phyloP scores from a whole-genome alignment of 2,888 invertebrate genomes.

The Caprella mutica region DNA sequence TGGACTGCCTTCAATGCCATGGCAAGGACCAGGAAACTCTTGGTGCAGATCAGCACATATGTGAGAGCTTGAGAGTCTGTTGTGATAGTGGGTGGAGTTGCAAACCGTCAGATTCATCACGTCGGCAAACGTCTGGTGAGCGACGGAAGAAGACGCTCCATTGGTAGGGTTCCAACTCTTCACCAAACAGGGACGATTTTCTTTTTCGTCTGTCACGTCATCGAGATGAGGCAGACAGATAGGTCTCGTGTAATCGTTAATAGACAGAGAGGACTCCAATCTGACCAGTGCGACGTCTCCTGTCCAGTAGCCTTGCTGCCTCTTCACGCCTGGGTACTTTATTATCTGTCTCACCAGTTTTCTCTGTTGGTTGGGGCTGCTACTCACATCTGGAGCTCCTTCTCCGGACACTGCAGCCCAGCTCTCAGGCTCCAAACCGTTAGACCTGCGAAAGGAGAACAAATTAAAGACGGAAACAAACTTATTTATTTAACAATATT shows the following conservation, averaged over 20 bases:
- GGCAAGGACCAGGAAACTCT: constrained; percentile 49
- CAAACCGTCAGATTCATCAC: constrained; percentile 47
- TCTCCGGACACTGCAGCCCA: constrained; percentile 6
- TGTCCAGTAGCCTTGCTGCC: constrained; percentile 2
- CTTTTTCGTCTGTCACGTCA: not conserved
- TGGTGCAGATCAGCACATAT: constrained; percentile 51
- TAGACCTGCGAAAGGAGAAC: not conserved
- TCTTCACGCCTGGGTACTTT: constrained; percentile 5
- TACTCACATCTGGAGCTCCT: not conserved
- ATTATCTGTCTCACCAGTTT: not conserved
- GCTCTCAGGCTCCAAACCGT: not conserved
- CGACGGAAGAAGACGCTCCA: constrained; percentile 42
- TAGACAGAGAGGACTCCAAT: constrained; percentile 45
- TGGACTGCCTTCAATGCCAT: constrained; percentile 55
- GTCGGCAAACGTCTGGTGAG: constrained; percentile 47
- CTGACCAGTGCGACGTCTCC: constrained; percentile 49
- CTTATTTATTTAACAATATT: too few relatives aligned
- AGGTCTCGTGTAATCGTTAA: constrained; percentile 48
- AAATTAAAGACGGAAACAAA: not conserved
- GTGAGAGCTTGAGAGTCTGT: constrained; percentile 47
- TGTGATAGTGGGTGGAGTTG: constrained; percentile 53
- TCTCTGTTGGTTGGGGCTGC: not conserved
- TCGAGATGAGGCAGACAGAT: constrained; percentile 52
- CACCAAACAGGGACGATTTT: not conserved
- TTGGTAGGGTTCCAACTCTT: too few relatives aligned